Percentiles rank a stretch among this genome's conserved stretches.
These are phyloP conservation scores for Agrotis exclamationis DNA, from an alignment of 2,888 invertebrate genomes.

Conservation along the genomic window DNA sequence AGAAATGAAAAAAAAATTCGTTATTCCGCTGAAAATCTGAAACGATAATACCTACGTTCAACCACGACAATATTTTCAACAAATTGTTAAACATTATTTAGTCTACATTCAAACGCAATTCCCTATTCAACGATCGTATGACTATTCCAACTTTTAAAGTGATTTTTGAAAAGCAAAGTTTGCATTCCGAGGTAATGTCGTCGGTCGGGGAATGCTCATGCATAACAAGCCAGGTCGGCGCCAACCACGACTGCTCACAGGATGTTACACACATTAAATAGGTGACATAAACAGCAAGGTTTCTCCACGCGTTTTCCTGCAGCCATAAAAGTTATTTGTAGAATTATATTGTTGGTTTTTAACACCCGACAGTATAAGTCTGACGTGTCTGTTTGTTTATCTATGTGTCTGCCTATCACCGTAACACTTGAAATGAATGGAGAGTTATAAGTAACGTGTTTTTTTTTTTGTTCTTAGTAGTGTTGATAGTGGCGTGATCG, in stretches of 20 bases:
- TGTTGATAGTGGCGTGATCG: no score
- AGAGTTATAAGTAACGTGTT: no score
- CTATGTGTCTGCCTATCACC: no score
- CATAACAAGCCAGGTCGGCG: slow-evolving; percentile 51
- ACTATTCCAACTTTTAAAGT: slow-evolving; percentile 20
- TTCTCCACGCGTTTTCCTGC: slow-evolving; percentile 14
- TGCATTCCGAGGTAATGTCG: slow-evolving; percentile 21
- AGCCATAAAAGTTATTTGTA: slow-evolving; percentile 9
- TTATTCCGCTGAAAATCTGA: neutral
- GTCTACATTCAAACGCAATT: slow-evolving; percentile 2
- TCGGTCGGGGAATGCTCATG: slow-evolving; percentile 32
- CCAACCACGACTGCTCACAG: slow-evolving; percentile 22
- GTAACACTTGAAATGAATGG: no score
- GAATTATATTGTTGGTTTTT: slow-evolving; percentile 23
- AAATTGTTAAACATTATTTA: neutral
- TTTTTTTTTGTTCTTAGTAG: no score
- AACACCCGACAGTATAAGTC: no score
- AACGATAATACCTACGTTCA: neutral
- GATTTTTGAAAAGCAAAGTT: slow-evolving; percentile 24
- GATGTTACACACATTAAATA: slow-evolving; percentile 33
- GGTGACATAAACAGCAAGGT: slow-evolving; percentile 27
- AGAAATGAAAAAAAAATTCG: slow-evolving; percentile 10
- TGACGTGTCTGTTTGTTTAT: no score
- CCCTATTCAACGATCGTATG: slow-evolving; percentile 13
- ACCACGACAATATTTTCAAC: neutral